A percentile compares a stretch with the other conserved stretches of the same genome.
Conservation (phyloP, 2,797 vertebrate genomes). For the Cygnus olor region DNA sequence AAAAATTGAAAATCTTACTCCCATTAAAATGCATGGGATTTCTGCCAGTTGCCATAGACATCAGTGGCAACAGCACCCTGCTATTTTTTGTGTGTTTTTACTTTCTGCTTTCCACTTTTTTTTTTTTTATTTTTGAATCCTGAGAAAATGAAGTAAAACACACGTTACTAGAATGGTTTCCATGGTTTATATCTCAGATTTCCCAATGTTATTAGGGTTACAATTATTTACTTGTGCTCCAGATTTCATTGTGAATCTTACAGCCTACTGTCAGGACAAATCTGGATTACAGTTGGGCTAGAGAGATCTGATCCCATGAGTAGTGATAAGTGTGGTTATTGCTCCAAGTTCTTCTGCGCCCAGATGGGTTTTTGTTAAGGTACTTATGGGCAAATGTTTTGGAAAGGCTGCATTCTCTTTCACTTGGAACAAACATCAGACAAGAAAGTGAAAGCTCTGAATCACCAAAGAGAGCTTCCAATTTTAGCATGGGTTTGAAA, state of each 20-base stretch:
- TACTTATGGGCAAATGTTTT: background rate
- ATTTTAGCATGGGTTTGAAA: background rate
- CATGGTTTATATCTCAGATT: background rate
- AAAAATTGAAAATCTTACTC: conserved; percentile 62
- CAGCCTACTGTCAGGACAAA: background rate
- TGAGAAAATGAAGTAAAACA: background rate
- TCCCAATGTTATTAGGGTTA: background rate
- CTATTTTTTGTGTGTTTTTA: conserved; percentile 25
- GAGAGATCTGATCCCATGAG: background rate
- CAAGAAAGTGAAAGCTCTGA: background rate
- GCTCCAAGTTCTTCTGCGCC: background rate
- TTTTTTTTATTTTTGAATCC: conserved; percentile 35
- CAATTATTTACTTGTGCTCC: background rate
- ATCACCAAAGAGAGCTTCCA: background rate
- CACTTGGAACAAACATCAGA: background rate
- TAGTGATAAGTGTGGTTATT: background rate
- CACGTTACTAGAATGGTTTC: background rate
- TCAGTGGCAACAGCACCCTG: conserved; percentile 55
- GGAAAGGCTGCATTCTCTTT: background rate
- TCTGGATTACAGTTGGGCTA: background rate
- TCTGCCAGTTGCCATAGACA: conserved; percentile 66
- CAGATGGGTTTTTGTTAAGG: background rate
- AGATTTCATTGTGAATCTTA: background rate
- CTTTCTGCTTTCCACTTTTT: conserved; percentile 10
- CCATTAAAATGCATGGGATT: conserved; percentile 63